Evolutionary conservation across 2,888 invertebrate genomes (phyloP), one percentile per base, ranked within the genome.

Genomic region (Drosophila borealis): DNA sequence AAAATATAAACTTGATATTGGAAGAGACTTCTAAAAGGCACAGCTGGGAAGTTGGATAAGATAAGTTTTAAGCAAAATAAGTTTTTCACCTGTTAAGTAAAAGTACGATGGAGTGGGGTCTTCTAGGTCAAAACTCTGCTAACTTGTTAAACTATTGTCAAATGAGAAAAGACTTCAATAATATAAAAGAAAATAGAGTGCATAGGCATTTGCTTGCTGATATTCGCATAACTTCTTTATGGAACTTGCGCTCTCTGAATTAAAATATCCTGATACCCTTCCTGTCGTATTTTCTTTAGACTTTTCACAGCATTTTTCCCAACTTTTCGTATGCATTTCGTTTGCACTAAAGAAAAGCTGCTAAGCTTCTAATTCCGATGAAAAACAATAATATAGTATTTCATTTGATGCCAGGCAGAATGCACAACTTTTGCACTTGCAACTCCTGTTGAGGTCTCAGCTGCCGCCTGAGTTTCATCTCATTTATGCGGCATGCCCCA

Each of bases 351-450:
- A 9, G 10, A 9, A n/a, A 19, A 21, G 41, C 19, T 25, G 13
- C 13, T 29, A 17, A 60, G 39, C 55, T 45, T 6, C 34, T 45
- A 33, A 49, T 6, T 21, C 29, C n/a, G 5, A 4, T 45, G 37
- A 36, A 33, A 60, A 60, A 42, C 67, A 68, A 73, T 73, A 56
- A 66, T 42, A 53, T 29, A 34, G 51, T 41, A 61, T 48, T 42
- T 45, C 53, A 45, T 61, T 60, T 55, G 19, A 13, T 34, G 29
- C 10, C 34, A 4, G 25, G 46, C 11, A 34, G 11, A 45, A 44
- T 49, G 39, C 21, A 55, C 11, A 36, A 36, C 13, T 55, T 67
- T 17, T 13, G 14, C 44, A 34, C 10, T 25, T 42, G 29, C 19
- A 21, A 11, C 37, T 37, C 34, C 50, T 46, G 45, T 44, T 36